Conservation (phyloP, 2,113 vertebrate species). For the Eidolon helvum region DNA sequence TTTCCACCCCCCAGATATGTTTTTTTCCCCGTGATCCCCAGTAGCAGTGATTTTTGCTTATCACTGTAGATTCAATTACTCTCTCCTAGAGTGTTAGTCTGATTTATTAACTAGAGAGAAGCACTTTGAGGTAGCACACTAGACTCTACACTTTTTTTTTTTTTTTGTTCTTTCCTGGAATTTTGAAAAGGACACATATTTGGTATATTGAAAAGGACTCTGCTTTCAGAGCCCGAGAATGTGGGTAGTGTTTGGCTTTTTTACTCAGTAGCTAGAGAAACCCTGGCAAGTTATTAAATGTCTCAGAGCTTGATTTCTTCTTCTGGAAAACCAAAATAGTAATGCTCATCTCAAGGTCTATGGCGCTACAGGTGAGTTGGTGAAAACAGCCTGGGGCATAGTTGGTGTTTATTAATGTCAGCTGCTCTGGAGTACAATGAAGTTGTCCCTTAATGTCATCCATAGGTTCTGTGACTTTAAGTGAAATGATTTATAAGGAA, state of each 20-base stretch:
- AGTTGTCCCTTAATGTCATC: not conserved
- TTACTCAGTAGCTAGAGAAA: not conserved
- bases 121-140: not conserved
- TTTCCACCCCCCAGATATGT: not conserved
- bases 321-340: not conserved
- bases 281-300: not conserved
- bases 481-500: not conserved
- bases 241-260: not conserved
- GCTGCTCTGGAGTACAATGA: not conserved
- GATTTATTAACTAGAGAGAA: conserved; percentile 42
- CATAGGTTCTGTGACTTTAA: not conserved
- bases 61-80: not conserved
- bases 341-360: not conserved
- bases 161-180: too few relatives aligned
- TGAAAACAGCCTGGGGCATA: not conserved
- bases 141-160: not conserved
- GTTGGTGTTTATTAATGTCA: not conserved
- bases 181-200: too few relatives aligned
- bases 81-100: not conserved
- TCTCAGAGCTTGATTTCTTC: not conserved
- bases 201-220: not conserved
- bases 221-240: not conserved
- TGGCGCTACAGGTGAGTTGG: not conserved
- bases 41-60: conserved; percentile 3
- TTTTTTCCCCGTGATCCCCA: not conserved